phyloP scores from a whole-genome alignment of 2,113 vertebrate species.

The Anolis carolinensis region DNA sequence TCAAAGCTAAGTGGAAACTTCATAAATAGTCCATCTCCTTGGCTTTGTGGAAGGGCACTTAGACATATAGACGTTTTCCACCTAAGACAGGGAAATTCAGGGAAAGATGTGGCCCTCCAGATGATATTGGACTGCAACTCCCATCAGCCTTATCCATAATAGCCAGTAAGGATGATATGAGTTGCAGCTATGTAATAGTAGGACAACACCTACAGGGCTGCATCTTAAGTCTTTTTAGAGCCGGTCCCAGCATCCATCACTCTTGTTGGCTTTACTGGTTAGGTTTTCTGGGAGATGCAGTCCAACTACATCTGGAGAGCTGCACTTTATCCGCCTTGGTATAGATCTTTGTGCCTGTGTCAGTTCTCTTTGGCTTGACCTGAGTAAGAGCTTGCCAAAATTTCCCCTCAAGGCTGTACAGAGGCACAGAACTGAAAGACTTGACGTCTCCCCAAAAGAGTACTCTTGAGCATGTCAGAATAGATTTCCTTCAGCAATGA shows the following conservation, averaged over 20 bases:
- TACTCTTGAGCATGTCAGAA: background rate
- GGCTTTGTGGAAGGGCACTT: background rate
- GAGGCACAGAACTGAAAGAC: background rate
- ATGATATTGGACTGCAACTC: background rate
- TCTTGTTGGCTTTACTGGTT: background rate
- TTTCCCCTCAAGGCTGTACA: background rate
- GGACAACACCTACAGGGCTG: background rate
- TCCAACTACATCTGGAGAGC: too few species aligned
- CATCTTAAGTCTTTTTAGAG: background rate
- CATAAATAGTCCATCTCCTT: background rate
- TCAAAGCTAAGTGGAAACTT: background rate
- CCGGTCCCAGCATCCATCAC: background rate
- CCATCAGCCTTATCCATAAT: background rate
- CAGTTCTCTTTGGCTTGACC: background rate
- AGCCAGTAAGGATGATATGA: background rate
- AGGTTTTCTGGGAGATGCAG: background rate
- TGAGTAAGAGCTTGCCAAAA: background rate
- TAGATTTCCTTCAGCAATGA: background rate
- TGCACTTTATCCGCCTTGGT: too few species aligned
- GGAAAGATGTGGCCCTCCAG: too few species aligned
- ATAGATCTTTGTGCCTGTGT: background rate
- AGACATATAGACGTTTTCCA: background rate
- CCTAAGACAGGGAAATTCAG: too few species aligned
- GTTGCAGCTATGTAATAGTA: background rate
- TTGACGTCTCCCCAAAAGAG: background rate